These are phyloP conservation scores for Lapara coniferarum DNA, from an alignment of 2,888 invertebrate genomes.

Conservation along the genomic window DNA sequence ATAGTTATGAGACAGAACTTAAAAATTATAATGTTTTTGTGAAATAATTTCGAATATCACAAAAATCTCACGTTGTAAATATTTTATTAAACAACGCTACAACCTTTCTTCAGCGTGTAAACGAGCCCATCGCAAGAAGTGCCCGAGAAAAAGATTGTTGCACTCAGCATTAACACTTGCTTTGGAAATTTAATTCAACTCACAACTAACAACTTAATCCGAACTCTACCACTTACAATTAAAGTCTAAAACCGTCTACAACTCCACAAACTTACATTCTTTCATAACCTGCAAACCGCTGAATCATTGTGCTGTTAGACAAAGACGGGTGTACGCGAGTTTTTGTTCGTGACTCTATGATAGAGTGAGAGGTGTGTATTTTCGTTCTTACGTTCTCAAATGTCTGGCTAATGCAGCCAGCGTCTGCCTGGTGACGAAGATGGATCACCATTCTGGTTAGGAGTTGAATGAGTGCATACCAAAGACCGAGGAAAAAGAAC, in stretches of 20 bases:
- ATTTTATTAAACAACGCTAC: not conserved
- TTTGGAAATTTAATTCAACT: constrained; percentile 67
- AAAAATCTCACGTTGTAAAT: too few species aligned
- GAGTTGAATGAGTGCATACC: constrained; percentile 66
- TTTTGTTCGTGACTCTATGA: constrained; percentile 44
- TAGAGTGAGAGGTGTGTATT: constrained; percentile 57
- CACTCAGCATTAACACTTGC: constrained; percentile 70
- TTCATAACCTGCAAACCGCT: constrained; percentile 58
- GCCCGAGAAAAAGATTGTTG: constrained; percentile 68
- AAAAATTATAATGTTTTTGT: too few species aligned
- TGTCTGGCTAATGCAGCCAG: constrained; percentile 74
- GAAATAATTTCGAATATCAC: too few species aligned
- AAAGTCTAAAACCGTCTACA: constrained; percentile 37
- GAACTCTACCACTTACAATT: constrained; percentile 28
- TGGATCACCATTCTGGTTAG: constrained; percentile 71
- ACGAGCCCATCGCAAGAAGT: constrained; percentile 28
- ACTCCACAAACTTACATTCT: constrained; percentile 50
- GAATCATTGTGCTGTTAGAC: constrained; percentile 69
- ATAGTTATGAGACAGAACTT: too few species aligned
- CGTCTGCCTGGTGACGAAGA: constrained; percentile 78
- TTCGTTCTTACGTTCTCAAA: constrained; percentile 44
- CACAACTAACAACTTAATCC: constrained; percentile 33
- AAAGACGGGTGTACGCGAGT: constrained; percentile 56
- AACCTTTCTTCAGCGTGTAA: constrained; percentile 20
- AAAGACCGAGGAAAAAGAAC: constrained; percentile 11